Evolutionary conservation across 2,797 vertebrate species (phyloP).

Genomic region (Eulemur rubriventer): DNA sequence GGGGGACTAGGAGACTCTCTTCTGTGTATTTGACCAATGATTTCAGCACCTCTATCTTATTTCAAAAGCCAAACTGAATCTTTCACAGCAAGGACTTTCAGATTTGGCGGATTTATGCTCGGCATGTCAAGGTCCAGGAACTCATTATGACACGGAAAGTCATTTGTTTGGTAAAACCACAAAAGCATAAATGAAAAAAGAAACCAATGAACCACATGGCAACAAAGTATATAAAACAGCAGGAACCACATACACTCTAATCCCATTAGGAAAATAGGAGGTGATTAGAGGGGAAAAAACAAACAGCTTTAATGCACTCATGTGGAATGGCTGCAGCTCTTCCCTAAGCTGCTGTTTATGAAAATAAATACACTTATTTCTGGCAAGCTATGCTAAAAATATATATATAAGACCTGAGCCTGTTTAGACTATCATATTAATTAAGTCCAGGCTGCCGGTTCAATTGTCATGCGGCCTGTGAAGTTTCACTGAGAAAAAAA

Average conservation of each 20-base stretch:
- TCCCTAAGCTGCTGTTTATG: background rate
- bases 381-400: background rate
- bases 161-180: constrained; percentile 62
- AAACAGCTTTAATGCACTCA: background rate
- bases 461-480: background rate
- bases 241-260: constrained; percentile 26
- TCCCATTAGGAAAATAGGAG: constrained; percentile 64
- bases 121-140: background rate
- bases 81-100: background rate
- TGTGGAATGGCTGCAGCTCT: background rate
- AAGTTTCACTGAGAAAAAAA: background rate
- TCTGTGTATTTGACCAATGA: background rate
- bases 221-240: constrained; percentile 67
- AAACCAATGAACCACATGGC: constrained; percentile 63
- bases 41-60: constrained; percentile 18
- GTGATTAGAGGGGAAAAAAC: constrained; percentile 50
- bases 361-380: constrained; percentile 61
- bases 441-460: background rate
- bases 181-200: constrained; percentile 67
- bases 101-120: background rate
- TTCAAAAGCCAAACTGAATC: constrained; percentile 27
- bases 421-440: background rate
- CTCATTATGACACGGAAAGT: constrained; percentile 47
- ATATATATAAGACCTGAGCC: background rate
- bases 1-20: background rate